Base-by-base conservation (phyloP, 2,888 invertebrate species). In the Atrina japonica region DNA sequence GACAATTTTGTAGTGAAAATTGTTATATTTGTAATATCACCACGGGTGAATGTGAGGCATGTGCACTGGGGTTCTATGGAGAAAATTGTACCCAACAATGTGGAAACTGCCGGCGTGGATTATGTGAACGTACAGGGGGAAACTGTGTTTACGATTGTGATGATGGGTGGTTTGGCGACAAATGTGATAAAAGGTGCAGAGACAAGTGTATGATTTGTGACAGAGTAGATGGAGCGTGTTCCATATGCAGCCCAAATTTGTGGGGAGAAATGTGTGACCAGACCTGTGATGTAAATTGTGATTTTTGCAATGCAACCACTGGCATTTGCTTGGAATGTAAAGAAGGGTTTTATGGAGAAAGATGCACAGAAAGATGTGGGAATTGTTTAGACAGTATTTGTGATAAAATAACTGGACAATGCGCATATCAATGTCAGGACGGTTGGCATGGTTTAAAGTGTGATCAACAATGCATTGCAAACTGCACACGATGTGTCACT, bases 321-420 rank as follows among this genome's bases (percentile, higher is more conserved):
- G 66, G 66, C 23, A 50, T 58, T n/a, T 66, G 66, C 40, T 27
- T 58, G 25, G 58, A 58, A 29, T 66, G 66, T 66, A 40, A 47
- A 16, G 49, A 55, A 50, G 66, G 58, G 11, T 58, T 35, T 23
- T 49, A 66, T 25, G 66, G 66, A 21, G 35, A 58, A 7, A 66
- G 41, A 18, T 66, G 66, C 14, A 25, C 45, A n/a, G 58, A 66
- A 23, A 47, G 18, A 14, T 66, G 66, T 49, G 66, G 66, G 9
- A 30, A 58, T 27, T 66, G 66, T 23, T n/a, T 25, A 23, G 21
- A 58, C 16, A 21, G 14, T 35, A 21, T 14, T 14, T 66, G 66
- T 40, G 58, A 40, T 9, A 58, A 58, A 40, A 49, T 49, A 27
- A 58, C 66, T 14, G 66, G 66, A 5, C 29, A 40, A 25, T 66